Conservation (phyloP, 2,113 vertebrate species). For the Myodes glareolus region DNA sequence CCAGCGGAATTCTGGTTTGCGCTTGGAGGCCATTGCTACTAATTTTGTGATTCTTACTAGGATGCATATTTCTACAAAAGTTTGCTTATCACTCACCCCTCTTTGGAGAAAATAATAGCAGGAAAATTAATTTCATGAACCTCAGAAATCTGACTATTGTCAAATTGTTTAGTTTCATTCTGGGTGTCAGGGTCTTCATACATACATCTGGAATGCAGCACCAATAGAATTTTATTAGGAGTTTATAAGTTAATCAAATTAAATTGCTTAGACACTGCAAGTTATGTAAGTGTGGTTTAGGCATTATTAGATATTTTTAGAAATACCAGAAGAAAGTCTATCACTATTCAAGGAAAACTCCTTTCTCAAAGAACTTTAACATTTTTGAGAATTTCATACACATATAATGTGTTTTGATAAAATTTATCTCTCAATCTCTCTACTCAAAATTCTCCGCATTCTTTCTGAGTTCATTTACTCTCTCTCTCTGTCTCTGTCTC, state of each 20-base stretch:
- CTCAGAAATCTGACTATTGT: neutral
- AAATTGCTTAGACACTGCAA: neutral
- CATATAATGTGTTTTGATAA: neutral
- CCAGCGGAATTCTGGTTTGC: neutral
- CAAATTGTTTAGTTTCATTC: neutral
- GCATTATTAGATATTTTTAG: conserved; percentile 7
- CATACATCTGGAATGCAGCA: neutral
- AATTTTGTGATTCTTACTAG: neutral
- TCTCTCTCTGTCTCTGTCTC: too few relatives aligned
- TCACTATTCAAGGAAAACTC: neutral
- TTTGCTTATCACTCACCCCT: neutral
- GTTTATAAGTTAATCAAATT: neutral
- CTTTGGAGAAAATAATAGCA: neutral
- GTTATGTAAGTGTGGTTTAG: neutral
- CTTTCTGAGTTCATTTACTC: neutral
- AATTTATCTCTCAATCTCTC: neutral
- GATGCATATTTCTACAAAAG: neutral
- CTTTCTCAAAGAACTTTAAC: neutral
- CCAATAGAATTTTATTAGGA: too few relatives aligned
- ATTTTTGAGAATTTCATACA: neutral
- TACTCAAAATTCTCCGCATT: neutral
- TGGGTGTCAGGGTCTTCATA: neutral
- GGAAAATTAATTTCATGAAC: neutral
- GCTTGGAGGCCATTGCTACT: neutral
- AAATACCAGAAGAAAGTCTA: neutral